Conservation (phyloP, 2,113 vertebrate genomes). For the Syngnathus scovelli region DNA sequence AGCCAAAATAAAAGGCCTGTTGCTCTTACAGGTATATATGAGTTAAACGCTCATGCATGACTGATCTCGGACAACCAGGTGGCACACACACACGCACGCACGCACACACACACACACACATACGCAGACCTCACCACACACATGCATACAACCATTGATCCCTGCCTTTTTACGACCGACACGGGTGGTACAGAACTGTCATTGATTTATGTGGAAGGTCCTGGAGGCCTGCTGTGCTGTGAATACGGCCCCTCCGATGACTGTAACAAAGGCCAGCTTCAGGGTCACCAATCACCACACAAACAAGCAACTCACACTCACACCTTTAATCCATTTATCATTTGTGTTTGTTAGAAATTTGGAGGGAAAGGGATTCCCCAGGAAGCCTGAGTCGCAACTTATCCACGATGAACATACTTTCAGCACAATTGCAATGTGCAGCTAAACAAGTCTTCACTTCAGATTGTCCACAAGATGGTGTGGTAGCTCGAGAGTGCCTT, state of each 20-base stretch:
- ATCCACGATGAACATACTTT: too few relatives aligned
- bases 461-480: too few relatives aligned
- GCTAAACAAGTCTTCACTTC: too few relatives aligned
- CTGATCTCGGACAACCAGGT: slow-evolving; percentile 21
- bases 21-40: slow-evolving; percentile 24
- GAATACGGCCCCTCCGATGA: slow-evolving; percentile 1
- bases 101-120: too few relatives aligned
- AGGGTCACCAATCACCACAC: slow-evolving; percentile 25
- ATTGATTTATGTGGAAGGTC: slow-evolving; percentile 52
- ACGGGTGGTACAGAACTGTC: slow-evolving; percentile 35
- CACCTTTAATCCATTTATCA: background rate
- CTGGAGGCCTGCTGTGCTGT: slow-evolving; percentile 30
- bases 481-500: too few relatives aligned
- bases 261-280: slow-evolving; percentile 31
- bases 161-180: slow-evolving; percentile 30
- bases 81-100: background rate
- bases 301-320: background rate
- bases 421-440: too few relatives aligned
- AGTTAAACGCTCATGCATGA: slow-evolving; percentile 17
- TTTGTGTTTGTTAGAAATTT: background rate
- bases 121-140: background rate
- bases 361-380: background rate
- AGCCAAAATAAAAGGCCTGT: slow-evolving; percentile 16
- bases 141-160: slow-evolving; percentile 5
- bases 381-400: background rate